Evolutionary conservation across 2,113 vertebrate species (phyloP), one percentile per base, ranked within the genome.

Genomic region (Sardina pilchardus): DNA sequence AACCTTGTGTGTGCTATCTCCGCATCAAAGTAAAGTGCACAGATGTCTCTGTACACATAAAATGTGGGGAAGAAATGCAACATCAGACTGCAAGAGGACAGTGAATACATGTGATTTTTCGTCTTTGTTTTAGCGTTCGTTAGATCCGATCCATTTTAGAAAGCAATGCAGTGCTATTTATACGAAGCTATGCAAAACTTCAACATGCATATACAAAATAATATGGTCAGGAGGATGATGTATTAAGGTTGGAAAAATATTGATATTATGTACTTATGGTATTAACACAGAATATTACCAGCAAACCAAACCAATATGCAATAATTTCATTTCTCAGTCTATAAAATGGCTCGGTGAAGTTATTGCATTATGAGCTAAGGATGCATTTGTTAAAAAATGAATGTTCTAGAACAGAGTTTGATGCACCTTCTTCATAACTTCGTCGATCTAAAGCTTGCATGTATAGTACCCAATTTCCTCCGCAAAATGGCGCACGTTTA

Each of bases 271-370:
- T 42, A 42, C 39, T 42, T 16, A 34, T 16, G 21, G 3, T 36
- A 16, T 47, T 17, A 75, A 36, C 1, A 78, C 30, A 34, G 2
- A 36, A 78, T 36, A 50, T 83, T 81, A 59, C 12, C 16, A 50
- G 34, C 67, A 43, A 85, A 34, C 14, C 17, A 86, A 63, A 63
- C 83, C 75, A 81, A 82, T 67, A 84, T 87, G 82, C 67, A 34
- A 83, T 75, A 36, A 8, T 48, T 42, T 24, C 43, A 48, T 26
- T 75, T 71, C 43, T 17, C 10, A 36, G 26, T 36, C 34, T 36
- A 78, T 78, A 30, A 78, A 78, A 78, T 78, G n/a, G 59, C 59
- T n/a, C 17, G 9, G 36, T 36, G 5, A 17, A 36, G 71, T 39
- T 12, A 17, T 12, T 12, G 10, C 16, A 34, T 30, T 9, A 78